Evolutionary conservation across 2,113 vertebrate species (phyloP), one percentile per base, ranked within the genome.

Genomic region (Puntigrus tetrazona): DNA sequence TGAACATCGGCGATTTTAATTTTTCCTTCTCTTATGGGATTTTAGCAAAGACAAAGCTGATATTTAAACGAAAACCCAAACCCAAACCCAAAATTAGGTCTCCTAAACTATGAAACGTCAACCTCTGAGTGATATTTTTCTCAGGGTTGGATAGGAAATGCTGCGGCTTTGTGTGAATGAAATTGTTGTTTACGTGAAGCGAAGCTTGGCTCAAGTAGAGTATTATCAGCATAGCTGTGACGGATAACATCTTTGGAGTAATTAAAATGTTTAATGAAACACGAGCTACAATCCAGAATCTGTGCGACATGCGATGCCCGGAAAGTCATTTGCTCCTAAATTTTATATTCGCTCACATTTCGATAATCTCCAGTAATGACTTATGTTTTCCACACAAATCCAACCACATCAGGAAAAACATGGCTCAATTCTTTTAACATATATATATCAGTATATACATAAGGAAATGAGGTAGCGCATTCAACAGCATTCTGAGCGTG

Each of bases 361-460:
- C 86, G 84, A 86, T 76, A 65, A 84, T 86, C 61, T 80, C 63
- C 77, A n/a, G 55, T 50, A 69, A 69, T 47, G 7, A 52, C 25
- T 89, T 61, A 38, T 77, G 87, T 72, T 78, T 43, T 84, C 22
- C 74, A 82, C 69, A 69, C 59, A 34, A 87, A 88, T 86, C 88
- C 88, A 92, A 88, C 59, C 81, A 83, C 76, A 78, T 86, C 73
- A 52, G 27, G 25, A 75, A 76, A 89, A 87, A 88, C n/a, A 88
- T 50, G 31, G 57, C 52, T 45, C 7, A n/a, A n/a, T n/a, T n/a
- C n/a, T n/a, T n/a, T n/a, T n/a, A n/a, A n/a, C n/a, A n/a, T n/a
- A n/a, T n/a, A n/a, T n/a, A n/a, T n/a, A n/a, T n/a, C n/a, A n/a
- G n/a, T n/a, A n/a, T n/a, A n/a, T n/a, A n/a, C n/a, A n/a, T n/a